Conservation (phyloP, 2,113 vertebrate species). For the Festucalex cinctus region DNA sequence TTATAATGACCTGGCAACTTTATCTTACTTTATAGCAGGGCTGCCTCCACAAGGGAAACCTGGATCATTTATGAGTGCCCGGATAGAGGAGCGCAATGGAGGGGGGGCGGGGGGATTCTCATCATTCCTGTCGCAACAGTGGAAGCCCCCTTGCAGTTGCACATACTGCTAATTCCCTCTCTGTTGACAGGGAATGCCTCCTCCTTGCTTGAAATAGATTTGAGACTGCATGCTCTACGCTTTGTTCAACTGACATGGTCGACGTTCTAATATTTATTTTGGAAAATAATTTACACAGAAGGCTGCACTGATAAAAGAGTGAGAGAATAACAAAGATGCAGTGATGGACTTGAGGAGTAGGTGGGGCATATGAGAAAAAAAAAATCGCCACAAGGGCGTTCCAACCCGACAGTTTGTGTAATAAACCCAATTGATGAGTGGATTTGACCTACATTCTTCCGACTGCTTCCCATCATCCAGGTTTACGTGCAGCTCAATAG, state of each 20-base stretch:
- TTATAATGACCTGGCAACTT: constrained; percentile 51
- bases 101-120: constrained; percentile 6
- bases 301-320: neutral
- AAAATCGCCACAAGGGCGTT: constrained; percentile 17
- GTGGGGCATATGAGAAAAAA: constrained; percentile 13
- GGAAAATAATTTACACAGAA: neutral
- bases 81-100: constrained; percentile 16
- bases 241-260: neutral
- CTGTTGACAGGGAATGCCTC: constrained; percentile 14
- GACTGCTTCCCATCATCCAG: constrained; percentile 17
- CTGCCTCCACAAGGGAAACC: constrained; percentile 15
- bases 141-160: constrained; percentile 24
- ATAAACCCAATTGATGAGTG: constrained; percentile 44
- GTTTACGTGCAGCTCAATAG: constrained; percentile 30
- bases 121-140: constrained; percentile 1
- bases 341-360: neutral
- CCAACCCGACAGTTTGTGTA: constrained; percentile 32
- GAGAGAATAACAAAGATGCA: neutral
- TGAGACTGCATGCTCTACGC: neutral
- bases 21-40: constrained; percentile 43
- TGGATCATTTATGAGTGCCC: constrained; percentile 8
- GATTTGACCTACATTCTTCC: constrained; percentile 23
- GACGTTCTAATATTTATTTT: neutral
- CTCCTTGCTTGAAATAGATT: neutral
- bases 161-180: constrained; percentile 12